Percentiles rank a stretch among this genome's conserved stretches.
These are phyloP conservation scores for Rachycentron canadum DNA, from an alignment of 2,797 vertebrate genomes.

Conservation along the genomic window DNA sequence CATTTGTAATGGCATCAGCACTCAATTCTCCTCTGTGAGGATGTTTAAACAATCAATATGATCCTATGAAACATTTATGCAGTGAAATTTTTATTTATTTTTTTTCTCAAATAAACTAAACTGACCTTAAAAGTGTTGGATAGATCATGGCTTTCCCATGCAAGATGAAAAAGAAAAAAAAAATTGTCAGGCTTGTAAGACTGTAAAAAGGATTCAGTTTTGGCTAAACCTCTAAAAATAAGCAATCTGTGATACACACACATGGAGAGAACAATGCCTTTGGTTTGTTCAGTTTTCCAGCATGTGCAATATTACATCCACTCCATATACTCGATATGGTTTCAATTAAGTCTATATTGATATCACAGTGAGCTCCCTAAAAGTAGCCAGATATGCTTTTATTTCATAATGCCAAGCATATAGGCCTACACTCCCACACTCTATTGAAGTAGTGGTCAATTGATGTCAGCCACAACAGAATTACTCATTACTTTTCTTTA, in stretches of 20 bases:
- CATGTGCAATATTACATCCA: conserved; percentile 12
- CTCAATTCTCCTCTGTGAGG: background rate
- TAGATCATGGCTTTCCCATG: background rate
- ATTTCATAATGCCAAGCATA: background rate
- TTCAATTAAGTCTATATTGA: conserved; percentile 17
- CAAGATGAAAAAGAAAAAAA: background rate
- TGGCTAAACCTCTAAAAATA: conserved; percentile 16
- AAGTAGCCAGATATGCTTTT: conserved; percentile 20
- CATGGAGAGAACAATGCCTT: conserved; percentile 14
- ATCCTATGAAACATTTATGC: conserved; percentile 4
- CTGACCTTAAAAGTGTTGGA: conserved; percentile 12
- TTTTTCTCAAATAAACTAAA: conserved; percentile 8
- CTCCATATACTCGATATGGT: conserved; percentile 8
- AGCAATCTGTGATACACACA: conserved; percentile 18
- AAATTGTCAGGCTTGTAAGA: conserved; percentile 11
- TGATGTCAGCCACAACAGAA: background rate
- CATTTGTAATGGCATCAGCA: conserved; percentile 29
- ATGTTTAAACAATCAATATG: background rate
- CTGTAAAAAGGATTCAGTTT: conserved; percentile 21
- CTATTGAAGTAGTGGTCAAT: conserved; percentile 17
- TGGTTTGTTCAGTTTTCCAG: conserved; percentile 23
- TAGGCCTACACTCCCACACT: background rate
- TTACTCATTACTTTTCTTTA: background rate
- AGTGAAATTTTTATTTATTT: background rate
- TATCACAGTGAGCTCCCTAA: conserved; percentile 11